Evolutionary conservation across 2,797 vertebrate species (phyloP).

Genomic region (Lutra lutra): DNA sequence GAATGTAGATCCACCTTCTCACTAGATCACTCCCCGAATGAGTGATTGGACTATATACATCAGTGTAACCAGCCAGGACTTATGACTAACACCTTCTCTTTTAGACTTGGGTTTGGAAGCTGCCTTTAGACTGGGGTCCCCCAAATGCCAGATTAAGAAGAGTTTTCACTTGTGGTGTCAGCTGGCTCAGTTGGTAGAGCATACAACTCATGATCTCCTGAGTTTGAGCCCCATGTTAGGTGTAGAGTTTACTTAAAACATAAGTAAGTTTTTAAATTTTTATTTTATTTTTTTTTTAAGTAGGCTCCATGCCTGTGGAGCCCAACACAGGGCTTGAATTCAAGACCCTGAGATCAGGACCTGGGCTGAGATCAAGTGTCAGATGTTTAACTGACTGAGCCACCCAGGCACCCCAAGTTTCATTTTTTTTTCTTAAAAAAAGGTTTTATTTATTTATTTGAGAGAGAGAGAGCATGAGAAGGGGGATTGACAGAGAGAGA

Average conservation of each 20-base stretch:
- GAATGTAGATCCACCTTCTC: neutral
- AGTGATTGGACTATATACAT: neutral
- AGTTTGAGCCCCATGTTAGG: neutral
- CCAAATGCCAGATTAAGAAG: slow-evolving; percentile 18
- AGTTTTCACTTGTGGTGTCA: slow-evolving; percentile 14
- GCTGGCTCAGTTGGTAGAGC: neutral
- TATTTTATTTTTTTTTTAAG: neutral
- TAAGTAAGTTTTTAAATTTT: neutral
- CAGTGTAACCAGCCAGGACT: neutral
- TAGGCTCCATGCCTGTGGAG: neutral
- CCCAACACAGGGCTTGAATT: neutral
- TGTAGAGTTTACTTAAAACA: neutral
- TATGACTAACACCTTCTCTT: slow-evolving; percentile 40
- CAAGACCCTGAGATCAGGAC: neutral
- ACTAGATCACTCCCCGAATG: neutral
- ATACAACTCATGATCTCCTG: neutral
- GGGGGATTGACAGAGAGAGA: too few species aligned
- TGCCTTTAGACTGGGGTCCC: neutral
- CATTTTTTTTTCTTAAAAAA: too few species aligned
- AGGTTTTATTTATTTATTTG: too few species aligned
- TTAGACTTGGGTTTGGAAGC: slow-evolving; percentile 13
- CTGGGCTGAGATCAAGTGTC: neutral
- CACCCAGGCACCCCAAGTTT: too few species aligned
- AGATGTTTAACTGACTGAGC: too few species aligned
- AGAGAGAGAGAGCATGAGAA: too few species aligned